Conservation (phyloP, 2,113 vertebrate species). For the Lamprotornis superbus region DNA sequence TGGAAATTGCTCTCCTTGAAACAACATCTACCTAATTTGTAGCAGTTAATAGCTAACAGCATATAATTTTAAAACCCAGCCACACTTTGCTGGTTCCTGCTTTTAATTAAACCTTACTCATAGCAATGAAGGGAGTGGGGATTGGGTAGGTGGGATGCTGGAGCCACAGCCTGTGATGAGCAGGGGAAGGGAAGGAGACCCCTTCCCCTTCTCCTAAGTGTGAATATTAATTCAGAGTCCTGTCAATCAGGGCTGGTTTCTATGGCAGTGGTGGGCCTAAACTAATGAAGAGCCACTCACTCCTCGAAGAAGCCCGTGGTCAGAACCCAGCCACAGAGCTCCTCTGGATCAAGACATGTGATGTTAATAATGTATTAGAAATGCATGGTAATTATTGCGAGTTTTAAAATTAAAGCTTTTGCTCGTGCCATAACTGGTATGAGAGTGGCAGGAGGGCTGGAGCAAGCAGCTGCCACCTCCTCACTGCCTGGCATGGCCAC, state of each 20-base stretch:
- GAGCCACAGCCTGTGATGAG: not conserved
- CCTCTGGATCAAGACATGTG: not conserved
- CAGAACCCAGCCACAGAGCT: not conserved
- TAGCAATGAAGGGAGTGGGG: not conserved
- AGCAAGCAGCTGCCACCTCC: not conserved
- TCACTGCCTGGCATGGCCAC: not conserved
- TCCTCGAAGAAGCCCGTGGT: not conserved
- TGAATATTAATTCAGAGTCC: not conserved
- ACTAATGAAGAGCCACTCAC: not conserved
- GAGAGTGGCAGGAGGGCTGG: not conserved
- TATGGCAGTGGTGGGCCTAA: not conserved
- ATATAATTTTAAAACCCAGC: constrained; percentile 36
- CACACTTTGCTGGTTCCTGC: constrained; percentile 11
- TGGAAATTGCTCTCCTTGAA: constrained; percentile 42
- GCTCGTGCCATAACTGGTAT: not conserved
- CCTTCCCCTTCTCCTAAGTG: not conserved
- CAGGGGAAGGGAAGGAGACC: not conserved
- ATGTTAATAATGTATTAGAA: not conserved
- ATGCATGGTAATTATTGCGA: not conserved
- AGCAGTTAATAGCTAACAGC: constrained; percentile 35
- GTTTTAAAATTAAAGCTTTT: not conserved
- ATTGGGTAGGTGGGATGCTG: not conserved
- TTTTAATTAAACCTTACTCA: constrained; percentile 23
- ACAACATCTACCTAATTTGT: constrained; percentile 47
- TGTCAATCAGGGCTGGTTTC: not conserved